Evolutionary conservation across 92 coral and sea anemone genomes (phyloP).

Genomic region (Porites rus): DNA sequence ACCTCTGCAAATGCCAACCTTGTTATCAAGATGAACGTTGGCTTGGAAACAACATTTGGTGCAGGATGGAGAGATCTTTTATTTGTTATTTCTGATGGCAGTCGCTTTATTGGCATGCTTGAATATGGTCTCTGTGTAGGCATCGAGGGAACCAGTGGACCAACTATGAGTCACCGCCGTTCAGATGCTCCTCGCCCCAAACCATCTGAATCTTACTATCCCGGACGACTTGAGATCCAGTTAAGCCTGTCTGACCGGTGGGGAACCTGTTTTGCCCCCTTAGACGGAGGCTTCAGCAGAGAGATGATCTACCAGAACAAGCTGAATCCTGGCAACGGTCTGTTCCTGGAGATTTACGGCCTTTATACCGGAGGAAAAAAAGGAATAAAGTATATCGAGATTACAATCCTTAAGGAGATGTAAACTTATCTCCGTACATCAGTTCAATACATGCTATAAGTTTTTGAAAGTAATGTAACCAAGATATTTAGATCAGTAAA

Average conservation of each 20-base stretch:
- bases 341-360: conserved; percentile 28
- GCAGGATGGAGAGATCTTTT: too few relatives aligned
- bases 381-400: conserved; percentile 30
- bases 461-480: background rate
- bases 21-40: too few relatives aligned
- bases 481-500: background rate
- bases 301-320: conserved; percentile 21
- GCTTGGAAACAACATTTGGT: too few relatives aligned
- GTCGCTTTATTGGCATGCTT: background rate
- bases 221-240: conserved; percentile 18
- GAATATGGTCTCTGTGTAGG: background rate
- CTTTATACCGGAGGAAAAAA: background rate
- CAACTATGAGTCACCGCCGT: background rate
- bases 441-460: too few relatives aligned
- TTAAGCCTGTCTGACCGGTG: conserved; percentile 38
- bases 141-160: conserved; percentile 13
- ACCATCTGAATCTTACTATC: conserved; percentile 2
- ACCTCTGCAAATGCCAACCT: background rate
- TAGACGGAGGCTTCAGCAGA: conserved; percentile 23
- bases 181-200: background rate
- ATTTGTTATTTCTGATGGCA: conserved; percentile 18
- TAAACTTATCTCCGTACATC: background rate
- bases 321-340: conserved; percentile 12
- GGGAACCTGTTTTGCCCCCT: conserved; percentile 32
- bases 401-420: conserved; percentile 14